Evolutionary conservation across 1,140 invertebrate species (phyloP), one percentile per base, ranked within the genome.

Genomic region (Olivierus martensii): DNA sequence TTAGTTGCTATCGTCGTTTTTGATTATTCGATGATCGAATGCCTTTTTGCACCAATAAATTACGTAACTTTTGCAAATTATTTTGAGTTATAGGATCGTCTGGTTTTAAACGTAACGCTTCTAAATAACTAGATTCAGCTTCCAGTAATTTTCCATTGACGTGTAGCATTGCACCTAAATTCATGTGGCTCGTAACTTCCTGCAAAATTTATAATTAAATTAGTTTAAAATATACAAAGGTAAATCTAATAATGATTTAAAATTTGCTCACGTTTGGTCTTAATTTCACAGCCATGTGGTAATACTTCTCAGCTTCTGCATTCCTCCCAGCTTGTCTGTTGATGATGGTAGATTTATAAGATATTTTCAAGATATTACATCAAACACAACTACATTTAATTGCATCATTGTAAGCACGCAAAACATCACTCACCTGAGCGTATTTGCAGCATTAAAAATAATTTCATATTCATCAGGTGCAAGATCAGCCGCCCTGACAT

Each of bases 91-190:
- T 86, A 19, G 77, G 74, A 69, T 94, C 88, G 49, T 82, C 80
- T 0, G 90, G 89, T 62, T 88, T 81, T 5, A 94, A 70, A 54
- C 78, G 71, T 39, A 94, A 71, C 0, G 90, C 89, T 62, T 80
- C 76, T 52, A 82, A 71, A 68, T 95, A 95, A 48, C 83, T 82
- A 7, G 75, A 69, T 21, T 86, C 84, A 1, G 91, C 91, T 64
- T 91, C 84, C 14, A 72, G 70, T 53, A 87, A 83, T 71, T 92
- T 90, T 10, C 86, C 86, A 66, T 92, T 89, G 45, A 93, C 71
- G 70, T 94, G 90, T 19, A 91, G 72, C 65, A 96, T 94, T 41
- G 90, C 90, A 15, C 90, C 91, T 35, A 94, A 71, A 68, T 95
- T 95, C 62, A 90, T 89, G 67, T 93, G 87, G 49, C 84, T 84